These are phyloP conservation scores for Picathartes gymnocephalus DNA, from an alignment of 2,113 vertebrate species.

Conservation along the genomic window DNA sequence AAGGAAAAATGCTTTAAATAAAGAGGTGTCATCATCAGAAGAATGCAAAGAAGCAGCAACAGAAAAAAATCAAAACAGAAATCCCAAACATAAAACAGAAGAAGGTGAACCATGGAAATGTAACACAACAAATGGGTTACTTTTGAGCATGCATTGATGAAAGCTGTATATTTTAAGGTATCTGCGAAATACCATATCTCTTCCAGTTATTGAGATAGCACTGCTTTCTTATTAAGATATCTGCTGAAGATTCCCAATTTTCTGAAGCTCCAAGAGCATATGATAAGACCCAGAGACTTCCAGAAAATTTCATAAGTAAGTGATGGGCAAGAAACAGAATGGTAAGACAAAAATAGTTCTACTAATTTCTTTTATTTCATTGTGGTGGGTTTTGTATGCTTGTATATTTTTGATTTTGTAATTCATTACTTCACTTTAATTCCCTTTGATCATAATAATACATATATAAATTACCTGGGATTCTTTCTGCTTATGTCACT, in stretches of 20 bases:
- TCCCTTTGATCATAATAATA: neutral
- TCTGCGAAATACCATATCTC: neutral
- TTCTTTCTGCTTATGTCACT: neutral
- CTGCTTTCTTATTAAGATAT: neutral
- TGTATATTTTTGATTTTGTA: rapidly evolving
- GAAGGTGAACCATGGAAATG: neutral
- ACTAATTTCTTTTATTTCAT: neutral
- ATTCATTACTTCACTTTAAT: neutral
- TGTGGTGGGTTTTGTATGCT: rapidly evolving
- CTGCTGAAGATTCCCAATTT: neutral
- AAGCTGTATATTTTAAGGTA: neutral
- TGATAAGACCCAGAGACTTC: neutral
- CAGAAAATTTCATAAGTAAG: neutral
- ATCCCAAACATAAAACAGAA: neutral
- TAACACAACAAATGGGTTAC: neutral
- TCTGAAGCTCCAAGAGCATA: neutral
- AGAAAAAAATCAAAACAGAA: neutral
- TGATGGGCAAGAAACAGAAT: neutral
- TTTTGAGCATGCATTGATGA: neutral
- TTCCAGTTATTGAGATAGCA: neutral
- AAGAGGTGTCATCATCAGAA: neutral
- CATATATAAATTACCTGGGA: neutral
- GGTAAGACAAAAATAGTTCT: neutral
- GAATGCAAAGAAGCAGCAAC: neutral
- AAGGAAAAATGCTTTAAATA: neutral